Percentiles rank a stretch among this genome's conserved stretches.
These are phyloP conservation scores for Resseliella maxima DNA, from an alignment of 2,888 invertebrate genomes.

Conservation along the genomic window DNA sequence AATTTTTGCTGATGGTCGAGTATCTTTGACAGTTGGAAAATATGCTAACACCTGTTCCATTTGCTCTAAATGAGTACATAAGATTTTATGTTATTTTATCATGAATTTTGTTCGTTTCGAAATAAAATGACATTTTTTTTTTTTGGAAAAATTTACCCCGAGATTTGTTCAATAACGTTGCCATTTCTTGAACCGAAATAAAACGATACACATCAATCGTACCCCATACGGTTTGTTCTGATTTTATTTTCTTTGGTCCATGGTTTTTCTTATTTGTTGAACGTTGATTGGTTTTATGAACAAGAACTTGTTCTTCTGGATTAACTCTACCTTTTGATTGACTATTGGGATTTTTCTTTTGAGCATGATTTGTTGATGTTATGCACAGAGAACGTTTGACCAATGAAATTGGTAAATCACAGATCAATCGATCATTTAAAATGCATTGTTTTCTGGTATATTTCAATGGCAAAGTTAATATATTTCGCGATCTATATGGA, in stretches of 20 bases:
- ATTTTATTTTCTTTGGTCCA: not conserved
- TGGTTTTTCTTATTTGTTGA: not conserved
- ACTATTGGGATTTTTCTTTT: not conserved
- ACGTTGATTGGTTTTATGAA: slow-evolving; percentile 12
- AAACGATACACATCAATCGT: not conserved
- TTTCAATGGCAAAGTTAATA: not conserved
- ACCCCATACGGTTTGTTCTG: not conserved
- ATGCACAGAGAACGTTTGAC: not conserved
- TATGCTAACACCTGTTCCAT: slow-evolving; percentile 77
- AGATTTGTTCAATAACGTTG: not conserved
- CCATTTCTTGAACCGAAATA: not conserved
- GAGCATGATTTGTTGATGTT: not conserved
- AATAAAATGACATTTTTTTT: too few species aligned
- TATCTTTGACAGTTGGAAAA: slow-evolving; percentile 72
- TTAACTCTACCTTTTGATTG: too few species aligned
- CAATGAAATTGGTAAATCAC: not conserved
- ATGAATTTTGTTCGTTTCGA: too few species aligned
- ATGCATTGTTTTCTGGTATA: not conserved
- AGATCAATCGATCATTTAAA: not conserved
- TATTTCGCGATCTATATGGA: not conserved
- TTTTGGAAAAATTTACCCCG: not conserved
- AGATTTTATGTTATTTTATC: not conserved
- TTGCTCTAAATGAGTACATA: slow-evolving; percentile 69
- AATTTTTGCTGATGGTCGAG: slow-evolving; percentile 71
- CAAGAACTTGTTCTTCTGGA: slow-evolving; percentile 26